These are phyloP conservation scores for Nicator chloris DNA, from an alignment of 2,113 vertebrate genomes.

Conservation along the genomic window DNA sequence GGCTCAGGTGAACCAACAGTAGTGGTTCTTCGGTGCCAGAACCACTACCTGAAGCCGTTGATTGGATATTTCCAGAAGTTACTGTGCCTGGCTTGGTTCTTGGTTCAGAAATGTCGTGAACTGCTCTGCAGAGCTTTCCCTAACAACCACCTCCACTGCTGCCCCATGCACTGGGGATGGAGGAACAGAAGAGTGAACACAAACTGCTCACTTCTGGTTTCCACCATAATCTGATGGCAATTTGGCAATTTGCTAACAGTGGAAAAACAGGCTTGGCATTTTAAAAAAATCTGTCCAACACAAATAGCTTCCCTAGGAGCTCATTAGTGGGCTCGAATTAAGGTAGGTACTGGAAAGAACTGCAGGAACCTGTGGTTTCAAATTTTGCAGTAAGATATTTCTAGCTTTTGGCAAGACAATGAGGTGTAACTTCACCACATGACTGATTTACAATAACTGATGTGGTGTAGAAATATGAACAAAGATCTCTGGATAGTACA, in stretches of 20 bases:
- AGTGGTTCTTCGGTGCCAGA: background rate
- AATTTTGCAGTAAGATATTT: background rate
- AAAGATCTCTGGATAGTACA: background rate
- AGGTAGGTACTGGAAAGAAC: background rate
- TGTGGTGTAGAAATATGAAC: background rate
- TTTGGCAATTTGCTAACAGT: background rate
- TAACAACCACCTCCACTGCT: background rate
- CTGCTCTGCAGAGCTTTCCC: background rate
- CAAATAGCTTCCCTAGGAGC: background rate
- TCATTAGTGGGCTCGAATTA: background rate
- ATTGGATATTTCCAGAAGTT: background rate
- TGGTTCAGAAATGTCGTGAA: background rate
- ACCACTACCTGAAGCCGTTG: background rate
- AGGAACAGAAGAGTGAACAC: background rate
- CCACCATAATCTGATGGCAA: background rate
- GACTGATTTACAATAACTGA: background rate
- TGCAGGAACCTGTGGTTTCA: background rate
- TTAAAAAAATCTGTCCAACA: background rate
- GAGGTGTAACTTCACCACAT: background rate
- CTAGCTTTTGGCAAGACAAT: background rate
- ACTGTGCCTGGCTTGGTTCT: background rate
- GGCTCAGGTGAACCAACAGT: background rate
- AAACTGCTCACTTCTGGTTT: background rate
- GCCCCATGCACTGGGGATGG: background rate
- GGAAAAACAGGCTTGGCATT: background rate